Evolutionary conservation across 2,888 invertebrate species (phyloP).

Genomic region (Apotomis betuletana): DNA sequence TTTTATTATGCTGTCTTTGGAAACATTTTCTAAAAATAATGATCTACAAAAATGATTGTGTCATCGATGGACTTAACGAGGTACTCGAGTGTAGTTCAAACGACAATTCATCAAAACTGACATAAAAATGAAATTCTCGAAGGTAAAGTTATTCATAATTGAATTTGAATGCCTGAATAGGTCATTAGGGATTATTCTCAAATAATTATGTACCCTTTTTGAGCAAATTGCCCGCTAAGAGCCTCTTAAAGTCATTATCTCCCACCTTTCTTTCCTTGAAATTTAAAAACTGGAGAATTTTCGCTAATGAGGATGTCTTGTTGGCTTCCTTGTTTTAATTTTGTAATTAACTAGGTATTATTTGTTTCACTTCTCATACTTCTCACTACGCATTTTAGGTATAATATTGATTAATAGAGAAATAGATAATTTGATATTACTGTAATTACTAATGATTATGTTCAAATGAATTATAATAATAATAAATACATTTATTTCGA

Average conservation of each 20-base stretch:
- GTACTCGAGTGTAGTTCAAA: neutral
- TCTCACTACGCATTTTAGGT: neutral
- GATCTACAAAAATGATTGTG: no score
- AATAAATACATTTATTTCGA: no score
- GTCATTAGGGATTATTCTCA: conserved; percentile 34
- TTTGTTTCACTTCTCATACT: neutral
- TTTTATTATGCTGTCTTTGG: no score
- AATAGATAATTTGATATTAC: no score
- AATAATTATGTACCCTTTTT: conserved; percentile 41
- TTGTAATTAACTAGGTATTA: neutral
- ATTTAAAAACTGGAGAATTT: conserved; percentile 28
- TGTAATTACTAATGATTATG: no score
- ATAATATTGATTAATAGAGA: no score
- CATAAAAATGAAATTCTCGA: neutral
- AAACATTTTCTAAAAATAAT: no score
- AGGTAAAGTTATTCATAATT: conserved; percentile 27
- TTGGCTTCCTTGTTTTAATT: neutral
- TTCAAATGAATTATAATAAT: no score
- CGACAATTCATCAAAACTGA: neutral
- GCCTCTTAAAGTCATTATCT: conserved; percentile 39
- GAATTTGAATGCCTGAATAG: conserved; percentile 36
- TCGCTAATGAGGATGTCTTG: conserved; percentile 20
- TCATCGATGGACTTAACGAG: no score
- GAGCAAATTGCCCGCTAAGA: conserved; percentile 38
- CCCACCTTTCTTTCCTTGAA: conserved; percentile 14